Evolutionary conservation across 64 coral and sea anemone species (phyloP).

Genomic region (Dendrophyllia cribrosa): DNA sequence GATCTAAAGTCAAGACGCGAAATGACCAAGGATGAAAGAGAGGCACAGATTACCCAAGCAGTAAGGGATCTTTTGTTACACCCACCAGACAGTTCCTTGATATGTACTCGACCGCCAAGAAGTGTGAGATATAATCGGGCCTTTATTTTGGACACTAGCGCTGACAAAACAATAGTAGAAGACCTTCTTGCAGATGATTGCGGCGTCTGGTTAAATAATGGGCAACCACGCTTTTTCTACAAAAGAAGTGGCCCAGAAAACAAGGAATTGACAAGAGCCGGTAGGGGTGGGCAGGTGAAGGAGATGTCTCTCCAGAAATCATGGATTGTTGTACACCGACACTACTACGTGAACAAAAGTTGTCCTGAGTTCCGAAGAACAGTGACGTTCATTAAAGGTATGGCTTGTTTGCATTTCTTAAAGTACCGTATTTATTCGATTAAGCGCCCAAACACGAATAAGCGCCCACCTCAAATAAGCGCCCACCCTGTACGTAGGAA

Average conservation of each 20-base stretch:
- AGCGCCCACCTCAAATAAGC: too few species aligned
- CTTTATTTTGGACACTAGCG: constrained; percentile 25
- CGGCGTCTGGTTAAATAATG: constrained; percentile 43
- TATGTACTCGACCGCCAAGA: constrained; percentile 27
- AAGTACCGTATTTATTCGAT: too few species aligned
- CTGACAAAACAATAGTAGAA: constrained; percentile 22
- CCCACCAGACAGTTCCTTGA: constrained; percentile 13
- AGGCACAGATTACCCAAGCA: not conserved
- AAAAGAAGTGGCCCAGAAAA: constrained; percentile 36
- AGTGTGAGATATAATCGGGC: constrained; percentile 38
- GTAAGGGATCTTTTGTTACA: constrained; percentile 13
- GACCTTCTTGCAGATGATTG: constrained; percentile 55
- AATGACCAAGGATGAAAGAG: constrained; percentile 20
- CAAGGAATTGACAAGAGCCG: constrained; percentile 24
- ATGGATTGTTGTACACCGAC: not conserved
- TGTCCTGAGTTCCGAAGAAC: not conserved
- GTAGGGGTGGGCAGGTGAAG: constrained; percentile 21
- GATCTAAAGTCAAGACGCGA: constrained; percentile 30
- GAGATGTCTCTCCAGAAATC: not conserved
- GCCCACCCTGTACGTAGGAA: too few species aligned
- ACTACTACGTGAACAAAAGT: not conserved
- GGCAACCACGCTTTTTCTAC: constrained; percentile 33
- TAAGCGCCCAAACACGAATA: too few species aligned
- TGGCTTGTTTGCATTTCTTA: not conserved
- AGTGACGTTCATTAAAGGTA: not conserved